phyloP scores from a whole-genome alignment of 2,888 invertebrate species.

The Phytoseiulus persimilis region DNA sequence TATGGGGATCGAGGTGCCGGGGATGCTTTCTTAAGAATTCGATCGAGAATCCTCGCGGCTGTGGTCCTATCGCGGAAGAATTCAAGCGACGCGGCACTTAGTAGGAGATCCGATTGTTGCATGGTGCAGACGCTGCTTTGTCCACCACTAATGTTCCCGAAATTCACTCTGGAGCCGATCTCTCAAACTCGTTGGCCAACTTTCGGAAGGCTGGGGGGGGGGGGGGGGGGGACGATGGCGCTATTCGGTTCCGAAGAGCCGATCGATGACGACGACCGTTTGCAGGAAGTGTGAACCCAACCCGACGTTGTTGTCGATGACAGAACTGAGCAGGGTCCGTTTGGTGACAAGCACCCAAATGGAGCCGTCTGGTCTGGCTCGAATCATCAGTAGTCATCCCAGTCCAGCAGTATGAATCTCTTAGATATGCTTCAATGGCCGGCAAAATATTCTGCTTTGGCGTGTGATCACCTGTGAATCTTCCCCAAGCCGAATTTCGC shows the following conservation, averaged over 20 bases:
- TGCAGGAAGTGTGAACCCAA: too few relatives aligned
- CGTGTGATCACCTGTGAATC: not conserved
- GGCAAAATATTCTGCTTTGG: not conserved
- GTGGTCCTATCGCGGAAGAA: not conserved
- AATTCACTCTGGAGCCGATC: too few relatives aligned
- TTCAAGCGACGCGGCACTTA: not conserved
- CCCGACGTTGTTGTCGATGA: not conserved
- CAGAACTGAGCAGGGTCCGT: not conserved
- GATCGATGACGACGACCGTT: too few relatives aligned
- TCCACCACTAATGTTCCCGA: too few relatives aligned
- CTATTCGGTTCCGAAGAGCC: too few relatives aligned
- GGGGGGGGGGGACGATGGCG: too few relatives aligned
- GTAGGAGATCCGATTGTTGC: not conserved
- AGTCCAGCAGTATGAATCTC: not conserved
- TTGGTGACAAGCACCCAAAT: not conserved
- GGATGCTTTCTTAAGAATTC: not conserved
- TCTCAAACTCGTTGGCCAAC: too few relatives aligned
- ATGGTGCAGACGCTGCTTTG: not conserved
- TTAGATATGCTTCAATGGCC: not conserved
- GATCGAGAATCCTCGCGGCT: not conserved
- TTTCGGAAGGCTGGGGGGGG: too few relatives aligned
- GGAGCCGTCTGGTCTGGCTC: not conserved
- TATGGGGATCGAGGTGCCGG: too few relatives aligned
- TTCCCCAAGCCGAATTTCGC: not conserved
- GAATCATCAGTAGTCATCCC: not conserved